Percentiles rank a stretch among this genome's conserved stretches.
Conservation (phyloP, 2,797 vertebrate species). For the Clamator glandarius region DNA sequence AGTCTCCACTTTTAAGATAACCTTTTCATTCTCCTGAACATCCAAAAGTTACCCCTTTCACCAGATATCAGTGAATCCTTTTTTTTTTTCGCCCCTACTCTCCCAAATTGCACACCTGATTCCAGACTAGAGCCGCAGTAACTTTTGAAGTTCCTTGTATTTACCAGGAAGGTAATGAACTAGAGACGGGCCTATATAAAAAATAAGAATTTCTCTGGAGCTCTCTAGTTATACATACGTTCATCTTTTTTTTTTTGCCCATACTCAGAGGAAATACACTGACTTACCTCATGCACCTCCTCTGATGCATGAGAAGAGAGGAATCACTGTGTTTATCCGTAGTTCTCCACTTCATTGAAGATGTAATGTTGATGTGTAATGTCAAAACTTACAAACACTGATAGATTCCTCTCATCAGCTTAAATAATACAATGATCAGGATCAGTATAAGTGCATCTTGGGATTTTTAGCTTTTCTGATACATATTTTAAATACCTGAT, state of each 20-base stretch:
- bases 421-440: neutral
- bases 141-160: neutral
- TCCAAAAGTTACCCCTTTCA: neutral
- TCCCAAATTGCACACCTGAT: neutral
- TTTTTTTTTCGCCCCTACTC: neutral
- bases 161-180: neutral
- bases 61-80: neutral
- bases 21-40: neutral
- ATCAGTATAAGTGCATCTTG: neutral
- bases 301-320: fast-evolving
- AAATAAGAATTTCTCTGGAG: neutral
- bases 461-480: neutral
- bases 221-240: neutral
- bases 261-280: neutral
- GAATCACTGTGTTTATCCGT: neutral
- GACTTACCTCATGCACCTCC: neutral
- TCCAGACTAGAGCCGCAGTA: neutral
- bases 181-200: neutral
- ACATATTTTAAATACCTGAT: neutral
- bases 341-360: neutral
- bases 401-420: neutral
- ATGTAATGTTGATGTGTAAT: neutral
- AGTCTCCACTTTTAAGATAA: slow-evolving; percentile 34
- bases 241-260: neutral
- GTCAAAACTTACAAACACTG: neutral